Percentiles rank a stretch among this genome's conserved stretches.
Evolutionary conservation across 2,888 invertebrate species (phyloP).

Genomic region (Drosophila seclusa): DNA sequence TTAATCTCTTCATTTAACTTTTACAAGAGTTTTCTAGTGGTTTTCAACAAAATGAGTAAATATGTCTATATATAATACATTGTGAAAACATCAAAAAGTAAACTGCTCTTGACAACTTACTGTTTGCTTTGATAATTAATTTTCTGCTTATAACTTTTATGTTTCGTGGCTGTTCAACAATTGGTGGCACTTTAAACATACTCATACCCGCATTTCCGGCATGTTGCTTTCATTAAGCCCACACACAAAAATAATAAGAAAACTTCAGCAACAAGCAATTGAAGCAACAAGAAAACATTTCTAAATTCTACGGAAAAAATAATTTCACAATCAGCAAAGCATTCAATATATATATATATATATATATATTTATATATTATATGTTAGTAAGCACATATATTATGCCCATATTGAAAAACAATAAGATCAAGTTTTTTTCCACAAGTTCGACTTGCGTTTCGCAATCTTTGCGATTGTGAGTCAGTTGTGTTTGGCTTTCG

Average conservation of each 20-base stretch:
- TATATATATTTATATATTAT: background rate
- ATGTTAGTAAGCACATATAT: background rate
- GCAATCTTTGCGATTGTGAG: constrained; percentile 33
- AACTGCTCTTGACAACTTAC: constrained; percentile 26
- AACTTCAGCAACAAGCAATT: constrained; percentile 46
- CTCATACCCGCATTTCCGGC: constrained; percentile 50
- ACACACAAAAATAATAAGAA: constrained; percentile 22
- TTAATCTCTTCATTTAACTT: background rate
- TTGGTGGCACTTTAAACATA: constrained; percentile 11
- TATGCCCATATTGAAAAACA: constrained; percentile 19
- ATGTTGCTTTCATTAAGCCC: constrained; percentile 27
- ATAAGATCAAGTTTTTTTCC: constrained; percentile 31
- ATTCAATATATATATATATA: constrained; percentile 19
- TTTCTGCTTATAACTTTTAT: constrained; percentile 15
- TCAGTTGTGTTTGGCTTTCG: constrained; percentile 37
- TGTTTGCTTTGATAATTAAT: constrained; percentile 21
- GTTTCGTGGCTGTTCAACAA: constrained; percentile 9
- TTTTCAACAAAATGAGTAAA: background rate
- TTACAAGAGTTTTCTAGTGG: background rate
- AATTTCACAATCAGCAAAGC: constrained; percentile 41
- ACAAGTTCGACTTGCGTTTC: constrained; percentile 24
- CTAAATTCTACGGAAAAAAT: constrained; percentile 27
- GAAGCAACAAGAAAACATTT: constrained; percentile 29
- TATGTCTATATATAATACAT: background rate
- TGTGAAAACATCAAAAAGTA: constrained; percentile 1